Percentiles rank a stretch among this genome's conserved stretches.
phyloP scores from a whole-genome alignment of 2,797 vertebrate species.

The Ateles fusciceps region DNA sequence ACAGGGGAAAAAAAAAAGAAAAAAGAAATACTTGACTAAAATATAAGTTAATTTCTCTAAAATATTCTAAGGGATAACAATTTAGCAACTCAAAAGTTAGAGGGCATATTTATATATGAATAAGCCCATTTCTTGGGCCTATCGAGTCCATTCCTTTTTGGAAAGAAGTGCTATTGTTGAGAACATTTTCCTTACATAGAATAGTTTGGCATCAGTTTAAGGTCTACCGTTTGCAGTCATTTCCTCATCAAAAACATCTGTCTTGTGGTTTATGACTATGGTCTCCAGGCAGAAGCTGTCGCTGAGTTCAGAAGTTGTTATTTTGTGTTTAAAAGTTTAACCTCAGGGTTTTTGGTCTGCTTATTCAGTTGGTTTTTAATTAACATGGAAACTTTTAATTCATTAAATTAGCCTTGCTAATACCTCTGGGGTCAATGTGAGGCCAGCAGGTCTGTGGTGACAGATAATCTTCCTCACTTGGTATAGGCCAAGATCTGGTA shows the following conservation, averaged over 20 bases:
- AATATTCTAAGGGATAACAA: not conserved
- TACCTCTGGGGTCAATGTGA: not conserved
- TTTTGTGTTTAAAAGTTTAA: not conserved
- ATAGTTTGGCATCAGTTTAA: not conserved
- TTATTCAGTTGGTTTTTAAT: conserved; percentile 32
- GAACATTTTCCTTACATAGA: not conserved
- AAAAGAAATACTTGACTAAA: not conserved
- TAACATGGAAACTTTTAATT: not conserved
- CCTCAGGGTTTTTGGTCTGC: not conserved
- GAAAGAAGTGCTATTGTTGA: not conserved
- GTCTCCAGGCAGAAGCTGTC: not conserved
- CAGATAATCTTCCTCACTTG: not conserved
- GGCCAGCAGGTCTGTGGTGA: not conserved
- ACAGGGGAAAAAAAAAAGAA: not conserved
- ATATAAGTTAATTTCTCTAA: not conserved
- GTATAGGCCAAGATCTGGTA: not conserved
- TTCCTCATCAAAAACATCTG: not conserved
- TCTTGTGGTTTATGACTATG: not conserved
- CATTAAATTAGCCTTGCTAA: not conserved
- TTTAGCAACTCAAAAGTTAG: not conserved
- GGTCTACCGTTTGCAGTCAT: not conserved
- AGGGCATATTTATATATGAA: not conserved
- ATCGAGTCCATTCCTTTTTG: not conserved
- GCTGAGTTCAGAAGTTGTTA: not conserved
- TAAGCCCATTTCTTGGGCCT: not conserved